Conservation (phyloP, 2,113 vertebrate species). For the Psephotus haematonotus region DNA sequence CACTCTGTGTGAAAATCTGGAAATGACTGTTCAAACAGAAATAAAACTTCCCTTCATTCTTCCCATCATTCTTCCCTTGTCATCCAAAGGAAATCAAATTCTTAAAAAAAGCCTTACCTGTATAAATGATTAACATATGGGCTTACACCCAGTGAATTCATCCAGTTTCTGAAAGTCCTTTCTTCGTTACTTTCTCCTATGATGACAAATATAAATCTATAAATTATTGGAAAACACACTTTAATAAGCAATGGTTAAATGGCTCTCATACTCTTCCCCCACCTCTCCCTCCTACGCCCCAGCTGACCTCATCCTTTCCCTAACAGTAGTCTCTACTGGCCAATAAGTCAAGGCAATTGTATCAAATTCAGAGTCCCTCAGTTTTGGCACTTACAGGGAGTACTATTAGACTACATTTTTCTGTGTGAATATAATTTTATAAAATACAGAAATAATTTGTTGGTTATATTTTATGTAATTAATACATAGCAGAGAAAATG, state of each 20-base stretch:
- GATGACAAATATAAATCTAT: conserved; percentile 20
- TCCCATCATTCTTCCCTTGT: neutral
- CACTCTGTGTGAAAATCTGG: neutral
- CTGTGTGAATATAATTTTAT: neutral
- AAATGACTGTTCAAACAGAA: neutral
- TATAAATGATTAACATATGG: conserved; percentile 93
- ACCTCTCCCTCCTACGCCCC: fast-evolving
- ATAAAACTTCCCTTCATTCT: neutral
- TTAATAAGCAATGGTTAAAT: neutral
- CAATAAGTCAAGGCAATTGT: neutral
- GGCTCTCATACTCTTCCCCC: neutral
- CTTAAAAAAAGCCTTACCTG: conserved; percentile 75
- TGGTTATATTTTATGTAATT: neutral
- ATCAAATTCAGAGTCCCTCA: neutral
- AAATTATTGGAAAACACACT: conserved; percentile 16
- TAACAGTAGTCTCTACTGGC: neutral
- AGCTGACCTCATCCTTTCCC: neutral
- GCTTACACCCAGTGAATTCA: conserved; percentile 94
- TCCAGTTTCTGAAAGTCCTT: conserved; percentile 97
- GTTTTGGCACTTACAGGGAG: neutral
- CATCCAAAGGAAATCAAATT: neutral
- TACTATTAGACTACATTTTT: neutral
- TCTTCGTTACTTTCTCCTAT: conserved; percentile 92
- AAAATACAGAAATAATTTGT: neutral
- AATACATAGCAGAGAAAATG: neutral